Percentiles rank a stretch among this genome's conserved stretches.
Evolutionary conservation across 2,113 vertebrate species (phyloP).

Genomic region (Poeciliopsis turrubarensis): DNA sequence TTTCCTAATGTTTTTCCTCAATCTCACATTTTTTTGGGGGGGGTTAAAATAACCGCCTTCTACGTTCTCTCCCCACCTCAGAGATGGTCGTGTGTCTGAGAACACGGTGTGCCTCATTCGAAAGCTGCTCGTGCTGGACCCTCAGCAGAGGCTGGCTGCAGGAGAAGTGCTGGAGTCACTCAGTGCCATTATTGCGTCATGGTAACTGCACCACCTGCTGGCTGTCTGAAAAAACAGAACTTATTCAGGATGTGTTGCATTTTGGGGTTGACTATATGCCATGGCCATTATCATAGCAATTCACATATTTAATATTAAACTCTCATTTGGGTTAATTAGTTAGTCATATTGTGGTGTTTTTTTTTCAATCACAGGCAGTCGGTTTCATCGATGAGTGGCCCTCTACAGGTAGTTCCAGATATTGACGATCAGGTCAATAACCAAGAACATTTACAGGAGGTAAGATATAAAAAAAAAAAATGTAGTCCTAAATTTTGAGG

Average conservation of each 20-base stretch:
- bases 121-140: constrained; percentile 95
- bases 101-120: constrained; percentile 97
- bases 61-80: constrained; percentile 50
- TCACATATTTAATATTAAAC: background rate
- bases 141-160: constrained; percentile 94
- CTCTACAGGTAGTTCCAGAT: constrained; percentile 96
- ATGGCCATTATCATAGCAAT: background rate
- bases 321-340: background rate
- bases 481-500: too few relatives aligned
- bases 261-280: background rate
- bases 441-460: constrained; percentile 92
- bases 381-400: constrained; percentile 93
- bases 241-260: background rate
- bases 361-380: constrained; percentile 86
- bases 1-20: background rate
- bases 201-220: constrained; percentile 80
- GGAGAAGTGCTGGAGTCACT: constrained; percentile 94
- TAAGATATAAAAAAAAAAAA: constrained; percentile 47
- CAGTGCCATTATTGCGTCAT: constrained; percentile 93
- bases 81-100: constrained; percentile 96
- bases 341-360: constrained; percentile 3
- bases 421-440: constrained; percentile 95
- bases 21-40: background rate
- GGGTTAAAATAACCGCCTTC: background rate
- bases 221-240: background rate